Percentiles rank a stretch among this genome's conserved stretches.
Conservation (phyloP, 2,113 vertebrate species). For the Pavo muticus region DNA sequence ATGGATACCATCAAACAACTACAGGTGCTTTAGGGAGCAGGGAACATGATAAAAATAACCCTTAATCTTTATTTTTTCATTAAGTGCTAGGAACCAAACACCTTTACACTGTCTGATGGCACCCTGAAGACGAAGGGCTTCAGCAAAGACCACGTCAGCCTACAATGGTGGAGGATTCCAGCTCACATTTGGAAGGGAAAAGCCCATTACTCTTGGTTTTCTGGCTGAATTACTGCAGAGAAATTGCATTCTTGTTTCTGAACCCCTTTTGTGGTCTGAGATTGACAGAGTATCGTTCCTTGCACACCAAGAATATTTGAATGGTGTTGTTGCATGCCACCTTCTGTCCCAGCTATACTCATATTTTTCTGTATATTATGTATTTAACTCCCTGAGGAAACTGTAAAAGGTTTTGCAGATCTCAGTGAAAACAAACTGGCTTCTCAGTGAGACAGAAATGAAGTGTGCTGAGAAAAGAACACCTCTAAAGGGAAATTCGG, state of each 20-base stretch:
- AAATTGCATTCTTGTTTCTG: slow-evolving; percentile 16
- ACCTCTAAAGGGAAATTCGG: slow-evolving; percentile 27
- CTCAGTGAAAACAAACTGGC: slow-evolving; percentile 38
- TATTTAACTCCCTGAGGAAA: slow-evolving; percentile 10
- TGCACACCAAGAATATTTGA: neutral
- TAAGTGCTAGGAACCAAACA: neutral
- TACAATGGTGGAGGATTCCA: neutral
- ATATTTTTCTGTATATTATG: neutral
- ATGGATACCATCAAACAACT: neutral
- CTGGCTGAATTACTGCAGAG: neutral
- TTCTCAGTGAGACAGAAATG: slow-evolving; percentile 51
- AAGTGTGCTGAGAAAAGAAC: slow-evolving; percentile 55
- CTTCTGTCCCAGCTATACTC: neutral
- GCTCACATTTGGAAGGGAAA: neutral
- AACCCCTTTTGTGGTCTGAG: slow-evolving; percentile 25
- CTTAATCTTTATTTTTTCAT: neutral
- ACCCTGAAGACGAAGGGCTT: neutral
- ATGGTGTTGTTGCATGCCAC: neutral
- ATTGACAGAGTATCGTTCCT: slow-evolving; percentile 39
- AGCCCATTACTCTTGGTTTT: neutral
- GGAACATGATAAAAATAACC: neutral
- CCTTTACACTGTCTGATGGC: neutral
- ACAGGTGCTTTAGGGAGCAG: neutral
- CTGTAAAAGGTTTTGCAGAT: slow-evolving; percentile 32
- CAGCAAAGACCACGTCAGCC: neutral